Evolutionary conservation across 2,888 invertebrate species (phyloP), one percentile per base, ranked within the genome.

Genomic region (Antheraea assamensis): DNA sequence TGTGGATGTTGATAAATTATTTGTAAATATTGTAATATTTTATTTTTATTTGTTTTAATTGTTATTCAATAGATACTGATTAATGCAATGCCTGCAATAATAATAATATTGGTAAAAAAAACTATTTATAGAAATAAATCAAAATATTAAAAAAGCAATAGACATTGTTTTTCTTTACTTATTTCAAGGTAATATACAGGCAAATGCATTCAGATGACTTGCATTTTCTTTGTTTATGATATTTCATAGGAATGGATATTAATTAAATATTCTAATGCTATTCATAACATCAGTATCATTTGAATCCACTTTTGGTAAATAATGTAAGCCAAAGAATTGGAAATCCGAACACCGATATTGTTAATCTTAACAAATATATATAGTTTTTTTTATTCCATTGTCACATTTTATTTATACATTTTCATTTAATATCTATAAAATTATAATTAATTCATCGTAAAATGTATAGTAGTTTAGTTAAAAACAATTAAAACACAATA

Each of bases 311-410:
- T 30, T 68, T n/a, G 31, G 74, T 74, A 55, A 76, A 74, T 77
- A 78, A 76, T 80, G 76, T 73, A 76, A 82, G 80, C 82, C 82
- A 82, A 82, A 82, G 82, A 82, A 79, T 78, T 76, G 72, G 78
- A 79, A 64, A 78, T 78, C 77, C 74, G 31, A 80, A 82, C 82
- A 82, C 82, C 80, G 81, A 80, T 80, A 81, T 81, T 42, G 71
- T 74, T 61, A 35, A 35, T 35, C n/a, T 35, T 35, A 42, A 72
- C 79, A 77, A 77, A 74, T 76, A 78, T 79, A 79, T 76, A 35
- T 68, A 19, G 31, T 68, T 35, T 66, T 66, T 64, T 66, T 58
- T 24, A 31, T 68, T 68, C 2, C 7, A 5, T 30, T 30, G 27
- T 35, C 24, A 31, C 35, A 68, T 68, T n/a, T n/a, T 68, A 68